A percentile compares a stretch with the other conserved stretches of the same genome.
Conservation (phyloP, 1,140 invertebrate genomes). For the Bombus affinis region DNA sequence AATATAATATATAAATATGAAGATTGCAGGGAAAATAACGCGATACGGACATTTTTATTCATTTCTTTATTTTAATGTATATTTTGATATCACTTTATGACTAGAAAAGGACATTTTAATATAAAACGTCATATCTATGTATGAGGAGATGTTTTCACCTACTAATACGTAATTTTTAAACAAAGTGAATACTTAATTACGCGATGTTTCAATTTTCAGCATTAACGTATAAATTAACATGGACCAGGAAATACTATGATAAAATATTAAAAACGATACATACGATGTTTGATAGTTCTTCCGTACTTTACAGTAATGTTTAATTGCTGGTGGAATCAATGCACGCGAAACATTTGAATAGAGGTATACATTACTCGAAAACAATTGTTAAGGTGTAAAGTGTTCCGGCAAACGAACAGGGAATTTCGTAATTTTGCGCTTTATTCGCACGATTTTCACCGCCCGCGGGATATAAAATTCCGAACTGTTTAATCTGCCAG, state of each 20-base stretch:
- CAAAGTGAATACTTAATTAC: no score
- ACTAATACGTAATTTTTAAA: no score
- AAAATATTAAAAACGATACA: neutral
- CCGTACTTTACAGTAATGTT: neutral
- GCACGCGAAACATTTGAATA: neutral
- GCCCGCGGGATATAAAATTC: neutral
- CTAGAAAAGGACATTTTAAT: no score
- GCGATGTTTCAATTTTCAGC: no score
- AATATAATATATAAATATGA: no score
- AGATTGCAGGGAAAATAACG: no score
- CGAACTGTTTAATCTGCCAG: constrained; percentile 7
- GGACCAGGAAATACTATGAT: neutral
- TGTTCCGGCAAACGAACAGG: neutral
- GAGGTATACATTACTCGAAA: neutral
- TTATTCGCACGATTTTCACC: neutral
- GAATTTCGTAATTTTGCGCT: constrained; percentile 4
- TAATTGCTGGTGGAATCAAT: neutral
- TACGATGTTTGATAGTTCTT: neutral
- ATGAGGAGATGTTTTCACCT: no score
- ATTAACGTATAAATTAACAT: neutral
- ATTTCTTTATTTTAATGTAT: no score
- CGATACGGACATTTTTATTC: no score
- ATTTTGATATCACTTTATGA: no score
- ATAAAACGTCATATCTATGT: no score
- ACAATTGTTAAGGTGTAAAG: neutral